Conservation (phyloP, 2,113 vertebrate species). For the Sarotherodon lohbergeri region DNA sequence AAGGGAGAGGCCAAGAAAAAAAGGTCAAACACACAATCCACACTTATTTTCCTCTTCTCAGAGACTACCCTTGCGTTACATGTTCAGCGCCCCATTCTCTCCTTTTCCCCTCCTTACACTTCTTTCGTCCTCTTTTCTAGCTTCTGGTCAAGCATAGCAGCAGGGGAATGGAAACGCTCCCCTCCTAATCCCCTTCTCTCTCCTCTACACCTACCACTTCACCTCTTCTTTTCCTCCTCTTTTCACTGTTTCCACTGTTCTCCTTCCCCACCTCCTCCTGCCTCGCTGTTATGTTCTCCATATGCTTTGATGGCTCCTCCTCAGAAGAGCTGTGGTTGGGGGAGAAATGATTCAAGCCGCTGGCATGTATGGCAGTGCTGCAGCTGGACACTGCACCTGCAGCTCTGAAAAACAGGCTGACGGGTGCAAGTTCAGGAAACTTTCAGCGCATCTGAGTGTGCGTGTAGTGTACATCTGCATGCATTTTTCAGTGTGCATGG, state of each 20-base stretch:
- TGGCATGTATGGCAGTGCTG: slow-evolving; percentile 64
- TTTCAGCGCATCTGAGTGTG: not conserved
- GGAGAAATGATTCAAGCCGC: slow-evolving; percentile 64
- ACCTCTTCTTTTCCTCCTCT: not conserved
- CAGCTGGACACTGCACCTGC: slow-evolving; percentile 75
- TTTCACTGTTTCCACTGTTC: not conserved
- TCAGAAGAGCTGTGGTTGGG: not conserved
- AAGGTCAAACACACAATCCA: slow-evolving; percentile 9
- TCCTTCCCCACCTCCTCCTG: not conserved
- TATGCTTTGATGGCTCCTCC: slow-evolving; percentile 56
- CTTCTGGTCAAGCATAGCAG: slow-evolving; percentile 4
- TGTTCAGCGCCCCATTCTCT: not conserved
- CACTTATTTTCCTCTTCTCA: not conserved
- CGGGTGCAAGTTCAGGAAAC: slow-evolving; percentile 32
- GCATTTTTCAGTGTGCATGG: not conserved
- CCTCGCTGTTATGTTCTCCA: slow-evolving; percentile 43
- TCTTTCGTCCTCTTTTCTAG: not conserved
- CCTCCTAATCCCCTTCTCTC: not conserved
- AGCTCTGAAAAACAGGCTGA: slow-evolving; percentile 65
- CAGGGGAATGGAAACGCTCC: slow-evolving; percentile 14
- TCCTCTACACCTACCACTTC: slow-evolving; percentile 1
- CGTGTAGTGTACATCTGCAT: not conserved
- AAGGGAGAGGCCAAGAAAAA: not conserved
- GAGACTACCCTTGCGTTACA: not conserved
- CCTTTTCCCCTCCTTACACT: not conserved